Evolutionary conservation across 2,888 invertebrate genomes (phyloP).

Genomic region (Stramonita haemastoma): DNA sequence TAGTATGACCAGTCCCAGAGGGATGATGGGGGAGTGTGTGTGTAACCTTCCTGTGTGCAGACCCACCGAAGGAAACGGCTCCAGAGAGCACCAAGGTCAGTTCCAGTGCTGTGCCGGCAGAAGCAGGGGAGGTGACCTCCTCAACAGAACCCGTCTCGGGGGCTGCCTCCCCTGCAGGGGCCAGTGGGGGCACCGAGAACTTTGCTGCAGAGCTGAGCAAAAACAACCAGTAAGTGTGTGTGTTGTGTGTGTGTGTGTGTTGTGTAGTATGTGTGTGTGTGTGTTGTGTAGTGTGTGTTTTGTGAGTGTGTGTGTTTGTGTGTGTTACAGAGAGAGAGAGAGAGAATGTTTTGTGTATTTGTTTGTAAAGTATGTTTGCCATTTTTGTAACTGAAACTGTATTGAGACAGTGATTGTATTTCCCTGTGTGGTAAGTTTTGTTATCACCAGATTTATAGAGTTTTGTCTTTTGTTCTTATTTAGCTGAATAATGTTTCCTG

Average conservation of each 20-base stretch:
- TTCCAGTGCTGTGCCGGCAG: constrained; percentile 25
- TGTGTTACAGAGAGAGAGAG: no score
- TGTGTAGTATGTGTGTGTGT: not conserved
- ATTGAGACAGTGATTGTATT: no score
- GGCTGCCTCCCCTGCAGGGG: constrained; percentile 42
- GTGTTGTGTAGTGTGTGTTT: constrained; percentile 5
- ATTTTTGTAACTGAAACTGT: no score
- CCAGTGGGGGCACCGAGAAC: constrained; percentile 45
- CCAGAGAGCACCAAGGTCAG: constrained; percentile 24
- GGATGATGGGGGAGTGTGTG: no score
- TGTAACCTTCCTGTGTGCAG: not conserved
- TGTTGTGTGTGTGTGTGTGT: not conserved
- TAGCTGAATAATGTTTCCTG: no score
- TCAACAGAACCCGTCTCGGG: constrained; percentile 42
- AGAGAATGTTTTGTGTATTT: no score
- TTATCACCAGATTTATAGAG: no score
- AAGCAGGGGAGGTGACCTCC: constrained; percentile 39
- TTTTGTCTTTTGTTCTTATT: no score
- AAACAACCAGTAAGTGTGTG: constrained; percentile 48
- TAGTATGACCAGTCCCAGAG: no score
- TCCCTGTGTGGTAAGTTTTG: no score
- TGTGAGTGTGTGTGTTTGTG: no score
- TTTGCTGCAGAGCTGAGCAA: constrained; percentile 51
- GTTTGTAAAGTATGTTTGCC: no score
- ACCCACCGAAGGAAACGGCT: not conserved